Base-by-base conservation (phyloP, 2,113 vertebrate genomes). In the Tringa solitaria region DNA sequence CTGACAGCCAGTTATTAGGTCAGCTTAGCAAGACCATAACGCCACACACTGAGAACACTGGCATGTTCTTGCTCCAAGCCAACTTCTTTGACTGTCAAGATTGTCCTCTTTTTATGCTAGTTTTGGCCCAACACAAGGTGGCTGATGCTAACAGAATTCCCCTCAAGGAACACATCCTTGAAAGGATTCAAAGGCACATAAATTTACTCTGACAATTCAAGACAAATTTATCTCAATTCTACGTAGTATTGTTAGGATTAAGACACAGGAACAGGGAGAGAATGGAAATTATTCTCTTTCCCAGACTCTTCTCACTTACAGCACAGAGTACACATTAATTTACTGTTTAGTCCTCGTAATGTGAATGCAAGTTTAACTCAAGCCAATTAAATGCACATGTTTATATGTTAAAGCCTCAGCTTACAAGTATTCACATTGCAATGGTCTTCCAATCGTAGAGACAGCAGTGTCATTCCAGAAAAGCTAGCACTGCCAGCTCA, bases 381-480 rank as follows among this genome's bases (percentile, higher is more conserved):
- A 45, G 39, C 5, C 46, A 79, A 56, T 26, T 70, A 74, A 77
- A 73, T 15, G 26, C 24, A 74, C 12, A 14, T n/a, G 8, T 39
- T 53, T 30, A 17, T 28, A 73, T 23, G 12, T 30, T 70, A 73
- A 78, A 89, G 48, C 20, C 64, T 59, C 18, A 60, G 14, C 39
- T 87, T 75, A 21, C 28, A 65, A 61, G 51, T 39, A 65, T 45
- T 48, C 54, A 35, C 20, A 79, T 12, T 32, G 39, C 50, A 75
- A 4, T 8, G 3, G 30, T 30, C 21, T 53, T 65, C 51, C 1
- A 0, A 37, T 9, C 4, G 5, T 8, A 24, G 21, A 67, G 45
- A 54, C 32, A 65, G 27, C 6, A 15, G 14, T 8, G 23, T 28
- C 37, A 64, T 48, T 50, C 41, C 32, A 65, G 56, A 24, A 59